A percentile compares a stretch with the other conserved stretches of the same genome.
Evolutionary conservation across 1,140 invertebrate species (phyloP).

Genomic region (Drosophila sulfurigaster): DNA sequence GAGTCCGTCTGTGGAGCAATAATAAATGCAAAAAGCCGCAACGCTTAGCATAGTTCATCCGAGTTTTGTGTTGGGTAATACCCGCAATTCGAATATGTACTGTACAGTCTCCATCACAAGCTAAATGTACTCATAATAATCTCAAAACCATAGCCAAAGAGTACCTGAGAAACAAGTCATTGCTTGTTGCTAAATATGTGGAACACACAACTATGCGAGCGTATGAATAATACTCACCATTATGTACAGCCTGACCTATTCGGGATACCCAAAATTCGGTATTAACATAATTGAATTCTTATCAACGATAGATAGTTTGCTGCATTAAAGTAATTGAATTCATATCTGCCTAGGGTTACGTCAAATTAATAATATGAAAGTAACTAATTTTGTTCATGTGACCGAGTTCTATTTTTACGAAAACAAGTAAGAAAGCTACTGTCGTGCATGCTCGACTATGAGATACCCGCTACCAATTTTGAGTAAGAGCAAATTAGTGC

Average conservation of each 20-base stretch:
- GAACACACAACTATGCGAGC: background rate
- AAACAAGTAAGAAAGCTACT: no score
- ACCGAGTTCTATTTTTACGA: background rate
- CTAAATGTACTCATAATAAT: constrained; percentile 1
- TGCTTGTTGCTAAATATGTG: constrained; percentile 18
- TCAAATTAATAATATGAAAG: constrained; percentile 8
- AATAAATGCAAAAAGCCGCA: constrained; percentile 22
- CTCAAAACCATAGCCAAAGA: constrained; percentile 2
- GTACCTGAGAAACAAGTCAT: constrained; percentile 23
- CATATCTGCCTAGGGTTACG: constrained; percentile 26
- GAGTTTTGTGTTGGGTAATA: constrained; percentile 37
- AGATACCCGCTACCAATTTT: no score
- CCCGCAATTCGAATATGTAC: background rate
- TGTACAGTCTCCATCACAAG: background rate
- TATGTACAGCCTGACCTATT: background rate
- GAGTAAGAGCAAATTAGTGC: no score
- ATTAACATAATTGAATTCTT: constrained; percentile 31
- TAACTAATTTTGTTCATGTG: background rate
- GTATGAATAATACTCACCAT: background rate
- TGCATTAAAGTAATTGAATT: constrained; percentile 33
- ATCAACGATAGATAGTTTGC: constrained; percentile 14
- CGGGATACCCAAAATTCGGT: background rate
- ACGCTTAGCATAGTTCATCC: constrained; percentile 13
- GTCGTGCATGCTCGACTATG: no score
- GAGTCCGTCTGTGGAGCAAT: background rate